phyloP scores from a whole-genome alignment of 2,113 vertebrate species.

The Centropristis striata region DNA sequence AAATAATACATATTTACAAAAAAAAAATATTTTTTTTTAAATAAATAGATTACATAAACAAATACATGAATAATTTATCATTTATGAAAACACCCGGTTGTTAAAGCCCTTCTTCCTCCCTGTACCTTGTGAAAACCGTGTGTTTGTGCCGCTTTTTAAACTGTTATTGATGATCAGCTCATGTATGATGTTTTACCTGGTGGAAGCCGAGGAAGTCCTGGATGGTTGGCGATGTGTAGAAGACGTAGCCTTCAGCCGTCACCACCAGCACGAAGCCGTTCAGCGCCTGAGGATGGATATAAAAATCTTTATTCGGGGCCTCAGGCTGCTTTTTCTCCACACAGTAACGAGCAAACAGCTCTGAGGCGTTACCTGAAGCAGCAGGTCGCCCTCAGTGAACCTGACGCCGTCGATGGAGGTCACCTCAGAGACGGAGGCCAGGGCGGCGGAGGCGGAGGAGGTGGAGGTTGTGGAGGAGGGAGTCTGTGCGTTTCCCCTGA shows the following conservation, averaged over 20 bases:
- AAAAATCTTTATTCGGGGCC: fast-evolving
- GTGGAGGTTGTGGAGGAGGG: not conserved
- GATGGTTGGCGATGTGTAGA: conserved; percentile 85
- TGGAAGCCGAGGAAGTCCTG: conserved; percentile 88
- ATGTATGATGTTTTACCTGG: conserved; percentile 67
- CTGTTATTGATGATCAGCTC: too few species aligned
- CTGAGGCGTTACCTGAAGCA: conserved; percentile 84
- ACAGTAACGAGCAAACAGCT: not conserved
- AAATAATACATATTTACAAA: too few species aligned
- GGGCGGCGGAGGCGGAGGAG: not conserved
- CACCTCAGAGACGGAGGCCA: fast-evolving
- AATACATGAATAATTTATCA: too few species aligned
- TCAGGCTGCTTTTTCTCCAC: fast-evolving
- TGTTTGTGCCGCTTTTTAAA: too few species aligned
- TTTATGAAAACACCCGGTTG: too few species aligned
- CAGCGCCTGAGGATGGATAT: conserved; percentile 75
- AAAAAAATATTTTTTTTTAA: too few species aligned
- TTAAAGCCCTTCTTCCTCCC: too few species aligned
- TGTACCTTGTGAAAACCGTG: too few species aligned
- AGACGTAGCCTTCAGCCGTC: conserved; percentile 84
- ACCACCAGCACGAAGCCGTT: conserved; percentile 87
- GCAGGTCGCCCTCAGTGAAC: conserved; percentile 87
- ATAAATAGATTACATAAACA: too few species aligned
- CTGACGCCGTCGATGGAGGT: conserved; percentile 69
- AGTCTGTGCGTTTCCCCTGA: conserved; percentile 47